Conservation (phyloP, 2,113 vertebrate species). For the Amia ocellicauda region DNA sequence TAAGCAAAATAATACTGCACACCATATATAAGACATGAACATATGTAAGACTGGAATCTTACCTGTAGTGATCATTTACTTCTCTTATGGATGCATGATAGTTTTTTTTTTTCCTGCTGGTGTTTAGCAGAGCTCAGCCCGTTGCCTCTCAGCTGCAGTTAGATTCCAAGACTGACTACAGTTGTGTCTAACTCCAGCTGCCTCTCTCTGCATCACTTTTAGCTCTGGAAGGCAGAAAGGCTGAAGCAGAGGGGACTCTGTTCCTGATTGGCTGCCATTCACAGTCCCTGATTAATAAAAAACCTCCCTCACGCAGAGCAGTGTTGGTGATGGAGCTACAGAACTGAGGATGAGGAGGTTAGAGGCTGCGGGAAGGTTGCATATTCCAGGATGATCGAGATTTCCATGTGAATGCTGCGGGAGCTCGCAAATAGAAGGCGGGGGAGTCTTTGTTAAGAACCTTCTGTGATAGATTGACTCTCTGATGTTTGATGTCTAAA, state of each 20-base stretch:
- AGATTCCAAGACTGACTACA: slow-evolving; percentile 66
- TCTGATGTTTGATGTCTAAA: slow-evolving; percentile 57
- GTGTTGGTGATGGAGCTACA: slow-evolving; percentile 29
- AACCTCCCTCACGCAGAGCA: slow-evolving; percentile 50
- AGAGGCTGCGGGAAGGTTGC: slow-evolving; percentile 43
- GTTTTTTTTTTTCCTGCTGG: slow-evolving; percentile 33
- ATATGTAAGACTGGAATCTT: too few relatives aligned
- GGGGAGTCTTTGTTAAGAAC: slow-evolving; percentile 34
- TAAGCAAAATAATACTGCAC: too few relatives aligned
- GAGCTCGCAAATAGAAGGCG: slow-evolving; percentile 16
- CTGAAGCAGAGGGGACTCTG: slow-evolving; percentile 59
- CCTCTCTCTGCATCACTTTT: slow-evolving; percentile 53
- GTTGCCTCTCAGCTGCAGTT: slow-evolving; percentile 53
- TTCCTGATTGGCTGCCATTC: slow-evolving; percentile 75
- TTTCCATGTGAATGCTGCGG: slow-evolving; percentile 14
- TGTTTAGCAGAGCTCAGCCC: slow-evolving; percentile 40
- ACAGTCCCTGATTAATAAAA: slow-evolving; percentile 64
- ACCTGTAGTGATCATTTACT: slow-evolving; percentile 50
- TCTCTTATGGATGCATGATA: slow-evolving; percentile 39
- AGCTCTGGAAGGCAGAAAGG: slow-evolving; percentile 63
- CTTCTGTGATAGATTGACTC: slow-evolving; percentile 46
- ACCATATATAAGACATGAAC: too few relatives aligned
- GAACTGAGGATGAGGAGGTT: slow-evolving; percentile 43
- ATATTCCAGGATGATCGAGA: slow-evolving; percentile 28
- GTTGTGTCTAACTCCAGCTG: slow-evolving; percentile 41